Evolutionary conservation across 2,113 vertebrate species (phyloP).

Genomic region (human): GRCh38 chr17:10574501-10575000

Average conservation of each 20-base stretch:
- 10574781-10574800: neutral
- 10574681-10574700: neutral
- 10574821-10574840: neutral
- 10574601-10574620: neutral
- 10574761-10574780: neutral
- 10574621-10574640: neutral
- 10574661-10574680: neutral
- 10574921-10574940: neutral
- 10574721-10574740: neutral
- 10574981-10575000: neutral
- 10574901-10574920: neutral
- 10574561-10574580: neutral
- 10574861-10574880: neutral
- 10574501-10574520: neutral
- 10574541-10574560: neutral
- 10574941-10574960: neutral
- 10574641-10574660: neutral
- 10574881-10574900: neutral
- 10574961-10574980: neutral
- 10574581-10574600: neutral
- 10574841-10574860: neutral
- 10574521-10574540: rapidly evolving
- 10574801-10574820: neutral
- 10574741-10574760: neutral
- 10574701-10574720: neutral